phyloP scores from a whole-genome alignment of 2,113 vertebrate species.

The Lepus timidus region DNA sequence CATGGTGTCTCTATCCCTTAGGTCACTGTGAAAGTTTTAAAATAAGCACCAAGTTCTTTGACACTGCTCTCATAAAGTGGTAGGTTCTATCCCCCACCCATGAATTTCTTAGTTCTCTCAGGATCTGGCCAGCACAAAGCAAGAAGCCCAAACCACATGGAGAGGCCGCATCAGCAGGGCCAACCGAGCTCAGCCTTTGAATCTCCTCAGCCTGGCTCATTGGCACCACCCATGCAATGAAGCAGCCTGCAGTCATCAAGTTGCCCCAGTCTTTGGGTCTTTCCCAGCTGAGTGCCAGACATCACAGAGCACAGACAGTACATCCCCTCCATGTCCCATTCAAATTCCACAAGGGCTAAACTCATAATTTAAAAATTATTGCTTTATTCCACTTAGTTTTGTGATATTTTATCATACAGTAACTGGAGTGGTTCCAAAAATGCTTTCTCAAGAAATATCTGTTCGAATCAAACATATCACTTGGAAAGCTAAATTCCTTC shows the following conservation, averaged over 20 bases:
- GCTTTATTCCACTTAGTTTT: slow-evolving; percentile 1
- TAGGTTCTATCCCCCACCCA: not conserved
- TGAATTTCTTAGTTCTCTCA: not conserved
- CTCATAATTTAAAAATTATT: not conserved
- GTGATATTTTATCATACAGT: not conserved
- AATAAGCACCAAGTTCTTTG: slow-evolving; percentile 1
- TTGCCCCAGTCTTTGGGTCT: too few relatives aligned
- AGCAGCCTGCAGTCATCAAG: not conserved
- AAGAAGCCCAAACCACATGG: not conserved
- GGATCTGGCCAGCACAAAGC: not conserved
- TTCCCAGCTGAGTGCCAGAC: not conserved
- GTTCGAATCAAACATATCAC: not conserved
- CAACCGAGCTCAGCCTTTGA: not conserved
- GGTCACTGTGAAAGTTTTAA: not conserved
- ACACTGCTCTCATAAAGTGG: not conserved
- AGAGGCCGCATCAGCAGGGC: not conserved
- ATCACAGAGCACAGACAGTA: not conserved
- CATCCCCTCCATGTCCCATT: not conserved
- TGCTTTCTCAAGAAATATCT: slow-evolving; percentile 19
- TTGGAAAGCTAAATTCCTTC: slow-evolving; percentile 39
- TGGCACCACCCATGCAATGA: not conserved
- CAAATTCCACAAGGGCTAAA: not conserved
- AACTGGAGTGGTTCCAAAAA: not conserved
- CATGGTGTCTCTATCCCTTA: not conserved
- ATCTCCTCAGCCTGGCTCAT: not conserved